These are phyloP conservation scores for Limanda limanda DNA, from an alignment of 2,113 vertebrate genomes.

Conservation along the genomic window DNA sequence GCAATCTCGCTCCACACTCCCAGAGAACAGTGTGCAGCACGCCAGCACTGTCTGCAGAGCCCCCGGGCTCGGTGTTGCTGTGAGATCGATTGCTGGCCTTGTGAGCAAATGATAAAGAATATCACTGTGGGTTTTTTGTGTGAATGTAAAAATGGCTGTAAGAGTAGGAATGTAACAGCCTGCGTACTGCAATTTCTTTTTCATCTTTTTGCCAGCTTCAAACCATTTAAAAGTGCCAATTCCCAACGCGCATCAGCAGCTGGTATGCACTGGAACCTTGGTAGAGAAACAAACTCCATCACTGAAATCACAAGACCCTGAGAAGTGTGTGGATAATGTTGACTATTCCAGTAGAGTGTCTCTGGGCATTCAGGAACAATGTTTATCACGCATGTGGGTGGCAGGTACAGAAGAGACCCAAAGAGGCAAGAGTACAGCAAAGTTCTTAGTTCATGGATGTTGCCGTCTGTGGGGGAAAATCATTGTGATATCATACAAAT, in stretches of 20 bases:
- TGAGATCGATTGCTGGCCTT: conserved; percentile 19
- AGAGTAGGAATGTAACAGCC: no score
- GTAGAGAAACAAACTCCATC: conserved; percentile 21
- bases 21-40: conserved; percentile 19
- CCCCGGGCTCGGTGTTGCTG: conserved; percentile 16
- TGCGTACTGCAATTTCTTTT: background rate
- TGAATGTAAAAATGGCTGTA: background rate
- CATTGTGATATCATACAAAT: background rate
- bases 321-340: conserved; percentile 10
- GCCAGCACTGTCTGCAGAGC: conserved; percentile 16
- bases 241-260: background rate
- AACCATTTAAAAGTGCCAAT: background rate
- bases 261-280: background rate
- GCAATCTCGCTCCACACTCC: conserved; percentile 13
- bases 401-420: background rate
- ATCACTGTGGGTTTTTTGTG: conserved; percentile 16
- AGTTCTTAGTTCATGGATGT: background rate
- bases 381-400: conserved; percentile 17
- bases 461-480: background rate
- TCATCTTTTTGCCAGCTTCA: no score
- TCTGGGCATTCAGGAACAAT: background rate
- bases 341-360: conserved; percentile 20
- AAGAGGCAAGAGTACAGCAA: background rate
- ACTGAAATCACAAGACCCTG: conserved; percentile 29
- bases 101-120: conserved; percentile 28